Evolutionary conservation across 2,888 invertebrate genomes (phyloP), one percentile per base, ranked within the genome.

Genomic region (Synanthedon andrenaeformis): DNA sequence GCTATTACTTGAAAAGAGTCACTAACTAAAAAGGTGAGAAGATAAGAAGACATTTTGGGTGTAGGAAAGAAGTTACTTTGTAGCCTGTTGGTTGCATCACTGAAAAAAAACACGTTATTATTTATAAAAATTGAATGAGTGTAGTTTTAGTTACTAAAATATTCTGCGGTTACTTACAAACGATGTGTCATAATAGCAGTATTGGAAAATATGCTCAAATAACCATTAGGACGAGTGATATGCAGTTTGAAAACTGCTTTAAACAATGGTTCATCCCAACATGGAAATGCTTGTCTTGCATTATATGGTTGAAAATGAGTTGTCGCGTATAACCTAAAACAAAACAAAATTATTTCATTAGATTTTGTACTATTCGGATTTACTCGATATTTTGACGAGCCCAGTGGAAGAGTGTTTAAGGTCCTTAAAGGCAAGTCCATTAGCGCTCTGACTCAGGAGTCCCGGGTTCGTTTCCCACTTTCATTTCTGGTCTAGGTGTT

Each of bases 231-330:
- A 55, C 90, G 89, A 1, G 89, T 89, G 52, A 96, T 82, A 59
- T 89, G 91, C 5, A 96, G 80, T 6, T 82, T 88, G 62, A 95
- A 96, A 5, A 85, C 90, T 0, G 96, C 92, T 72, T 96, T 95
- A 68, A 92, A 93, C 1, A 90, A 87, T 0, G 96, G 96, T 61
- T 96, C 95, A 66, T 96, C 96, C 78, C 95, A 94, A 70, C 95
- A 96, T 0, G 96, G 96, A 65, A 96, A 96, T 0, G 94, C 95
- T 66, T 92, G 90, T 57, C 95, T 88, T 0, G 95, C 95, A 64
- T 92, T 92, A 41, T 92, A 92, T 0, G 94, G 91, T 59, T 95
- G 93, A 67, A 95, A 95, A 66, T 95, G 94, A 0, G 94, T 95
- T 11, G 92, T 89, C 1, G 82, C 86, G 54, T 87, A 87, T 51